Evolutionary conservation across 2,797 vertebrate genomes (phyloP).

Genomic region (Ceryle rudis): DNA sequence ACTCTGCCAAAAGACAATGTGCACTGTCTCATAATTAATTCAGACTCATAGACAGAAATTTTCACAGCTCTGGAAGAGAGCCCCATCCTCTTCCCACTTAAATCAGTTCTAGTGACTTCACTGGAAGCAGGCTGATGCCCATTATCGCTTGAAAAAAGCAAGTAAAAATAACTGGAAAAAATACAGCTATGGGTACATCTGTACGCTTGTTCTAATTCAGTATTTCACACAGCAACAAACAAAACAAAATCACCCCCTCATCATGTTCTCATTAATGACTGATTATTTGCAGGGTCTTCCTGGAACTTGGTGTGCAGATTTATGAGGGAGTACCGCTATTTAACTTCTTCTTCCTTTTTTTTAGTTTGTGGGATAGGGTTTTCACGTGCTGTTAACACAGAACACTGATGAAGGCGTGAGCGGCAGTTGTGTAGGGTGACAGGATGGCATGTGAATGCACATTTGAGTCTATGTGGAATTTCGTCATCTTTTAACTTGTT

Average conservation of each 20-base stretch:
- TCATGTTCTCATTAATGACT: not conserved
- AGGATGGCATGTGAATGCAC: not conserved
- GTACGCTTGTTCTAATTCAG: not conserved
- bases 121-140: conserved; percentile 18
- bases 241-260: not conserved
- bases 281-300: not conserved
- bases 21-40: conserved; percentile 42
- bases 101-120: conserved; percentile 28
- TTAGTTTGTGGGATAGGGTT: not conserved
- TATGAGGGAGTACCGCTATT: not conserved
- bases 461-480: not conserved
- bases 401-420: not conserved
- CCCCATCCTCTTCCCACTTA: conserved; percentile 37
- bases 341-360: not conserved
- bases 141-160: conserved; percentile 20
- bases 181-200: not conserved
- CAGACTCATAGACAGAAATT: conserved; percentile 47
- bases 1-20: conserved; percentile 44
- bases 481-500: not conserved
- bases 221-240: conserved; percentile 25
- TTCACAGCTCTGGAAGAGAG: conserved; percentile 52
- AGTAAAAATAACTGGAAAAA: conserved; percentile 34
- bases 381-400: not conserved
- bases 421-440: not conserved
- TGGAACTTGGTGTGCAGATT: not conserved